Evolutionary conservation across 2,113 vertebrate species (phyloP).

Genomic region (Microtus ochrogaster): DNA sequence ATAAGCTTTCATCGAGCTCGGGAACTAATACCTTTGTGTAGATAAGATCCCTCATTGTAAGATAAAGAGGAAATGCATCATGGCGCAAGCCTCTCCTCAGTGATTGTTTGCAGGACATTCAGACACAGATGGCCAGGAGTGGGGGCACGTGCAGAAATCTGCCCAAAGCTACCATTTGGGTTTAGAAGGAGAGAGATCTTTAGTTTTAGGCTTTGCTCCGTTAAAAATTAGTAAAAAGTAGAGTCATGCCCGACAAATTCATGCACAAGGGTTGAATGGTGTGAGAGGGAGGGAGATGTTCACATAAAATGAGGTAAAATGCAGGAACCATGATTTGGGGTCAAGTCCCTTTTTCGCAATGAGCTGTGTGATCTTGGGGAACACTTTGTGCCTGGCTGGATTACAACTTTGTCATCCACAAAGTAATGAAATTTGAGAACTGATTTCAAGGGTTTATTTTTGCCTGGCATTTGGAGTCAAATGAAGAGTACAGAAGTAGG

Average conservation of each 20-base stretch:
- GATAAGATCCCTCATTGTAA: not conserved
- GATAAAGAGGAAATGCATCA: constrained; percentile 8
- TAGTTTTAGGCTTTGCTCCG: not conserved
- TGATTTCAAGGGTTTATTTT: not conserved
- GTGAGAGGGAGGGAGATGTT: not conserved
- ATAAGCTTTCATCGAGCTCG: constrained; percentile 14
- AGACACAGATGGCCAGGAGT: not conserved
- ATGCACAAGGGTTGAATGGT: not conserved
- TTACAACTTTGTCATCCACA: not conserved
- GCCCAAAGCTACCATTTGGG: not conserved
- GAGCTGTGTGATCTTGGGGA: not conserved
- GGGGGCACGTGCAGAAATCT: not conserved
- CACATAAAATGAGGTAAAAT: constrained; percentile 10
- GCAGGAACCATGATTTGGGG: not conserved
- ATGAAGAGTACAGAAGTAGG: not conserved
- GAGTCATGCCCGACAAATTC: not conserved
- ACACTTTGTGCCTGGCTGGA: not conserved
- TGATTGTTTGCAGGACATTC: not conserved
- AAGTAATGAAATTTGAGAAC: not conserved
- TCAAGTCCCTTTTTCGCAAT: not conserved
- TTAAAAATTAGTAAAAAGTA: constrained; percentile 27
- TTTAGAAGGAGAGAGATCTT: not conserved
- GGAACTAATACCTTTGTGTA: not conserved
- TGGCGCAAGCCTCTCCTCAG: not conserved
- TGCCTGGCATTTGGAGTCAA: constrained; percentile 35